A percentile compares a stretch with the other conserved stretches of the same genome.
phyloP scores from a whole-genome alignment of 2,797 vertebrate species.

The Coreius guichenoti region DNA sequence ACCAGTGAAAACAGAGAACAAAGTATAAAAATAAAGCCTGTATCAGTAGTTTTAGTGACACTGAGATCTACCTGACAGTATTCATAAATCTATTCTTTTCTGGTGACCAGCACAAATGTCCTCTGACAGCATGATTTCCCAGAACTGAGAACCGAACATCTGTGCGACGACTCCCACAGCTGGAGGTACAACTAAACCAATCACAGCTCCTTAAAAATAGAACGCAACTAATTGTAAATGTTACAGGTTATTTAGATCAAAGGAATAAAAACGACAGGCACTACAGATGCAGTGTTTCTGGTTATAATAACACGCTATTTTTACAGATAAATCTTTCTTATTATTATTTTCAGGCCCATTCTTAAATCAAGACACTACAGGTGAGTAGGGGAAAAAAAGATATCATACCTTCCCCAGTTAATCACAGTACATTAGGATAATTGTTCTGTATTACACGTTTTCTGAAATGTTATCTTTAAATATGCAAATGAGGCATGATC shows the following conservation, averaged over 20 bases:
- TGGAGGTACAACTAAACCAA: slow-evolving; percentile 10
- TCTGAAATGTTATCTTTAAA: neutral
- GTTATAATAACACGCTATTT: neutral
- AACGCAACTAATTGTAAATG: neutral
- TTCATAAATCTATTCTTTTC: neutral
- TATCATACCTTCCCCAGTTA: neutral
- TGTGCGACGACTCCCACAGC: neutral
- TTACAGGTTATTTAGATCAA: neutral
- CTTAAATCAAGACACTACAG: neutral
- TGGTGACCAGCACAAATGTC: slow-evolving; percentile 13
- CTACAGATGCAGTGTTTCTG: neutral
- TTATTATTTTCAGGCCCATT: neutral
- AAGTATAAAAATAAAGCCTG: slow-evolving; percentile 24
- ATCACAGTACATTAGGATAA: neutral
- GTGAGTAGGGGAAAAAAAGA: neutral
- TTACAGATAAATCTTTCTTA: neutral
- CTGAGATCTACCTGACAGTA: neutral
- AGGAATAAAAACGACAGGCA: neutral
- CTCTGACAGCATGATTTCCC: neutral
- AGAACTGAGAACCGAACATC: neutral
- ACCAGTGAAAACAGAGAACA: neutral
- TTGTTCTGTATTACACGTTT: neutral
- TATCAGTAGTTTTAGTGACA: neutral
- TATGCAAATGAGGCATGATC: neutral
- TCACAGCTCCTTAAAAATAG: neutral